Evolutionary conservation across 2,888 invertebrate genomes (phyloP), one percentile per base, ranked within the genome.

Genomic region (Oscheius sp.): DNA sequence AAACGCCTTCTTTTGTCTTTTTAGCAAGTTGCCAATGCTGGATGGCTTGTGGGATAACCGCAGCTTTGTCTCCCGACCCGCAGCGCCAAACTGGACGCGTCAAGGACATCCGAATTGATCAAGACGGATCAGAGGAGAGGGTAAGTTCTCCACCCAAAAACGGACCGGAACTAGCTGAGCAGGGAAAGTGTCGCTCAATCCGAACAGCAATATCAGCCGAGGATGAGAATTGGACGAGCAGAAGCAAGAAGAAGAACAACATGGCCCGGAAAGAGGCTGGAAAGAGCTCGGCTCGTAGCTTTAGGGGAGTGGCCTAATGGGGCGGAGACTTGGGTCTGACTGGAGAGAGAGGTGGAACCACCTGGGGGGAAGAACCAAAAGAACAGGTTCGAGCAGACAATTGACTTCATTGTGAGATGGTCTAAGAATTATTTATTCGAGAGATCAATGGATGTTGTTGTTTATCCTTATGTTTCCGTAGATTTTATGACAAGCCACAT

Each of bases 181-280:
- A 85, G 12, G 85, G 85, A 65, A 85, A 85, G 65, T 85, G 85
- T 69, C 85, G 66, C 58, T 86, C 85, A 64, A 85, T 84, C 53
- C 82, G 73, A 48, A 85, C 85, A 48, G 72, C 65, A 58, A 85
- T 85, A 46, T 85, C 85, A 48, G 74, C 74, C 5, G 75, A 71
- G 48, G 52, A 53, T 65, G 63, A 48, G 50, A 63, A 31, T 33
- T 58, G 61, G 25, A 74, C 50, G 37, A 68, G n/a, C 29, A 69
- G 45, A 50, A 69, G 37, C 46, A 65, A 69, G 65, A 69, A 50
- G 34, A 27, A 17, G 20, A 45, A 39, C 17, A 64, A 34, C 37
- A 69, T 50, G 3, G 42, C 48, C 23, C 52, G 48, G 55, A 48
- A 1, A 29, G 34, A 50, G 12, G 42, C 37, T 17, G 23, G n/a